phyloP scores from a whole-genome alignment of 2,797 vertebrate genomes.

The Heliangelus exortis region DNA sequence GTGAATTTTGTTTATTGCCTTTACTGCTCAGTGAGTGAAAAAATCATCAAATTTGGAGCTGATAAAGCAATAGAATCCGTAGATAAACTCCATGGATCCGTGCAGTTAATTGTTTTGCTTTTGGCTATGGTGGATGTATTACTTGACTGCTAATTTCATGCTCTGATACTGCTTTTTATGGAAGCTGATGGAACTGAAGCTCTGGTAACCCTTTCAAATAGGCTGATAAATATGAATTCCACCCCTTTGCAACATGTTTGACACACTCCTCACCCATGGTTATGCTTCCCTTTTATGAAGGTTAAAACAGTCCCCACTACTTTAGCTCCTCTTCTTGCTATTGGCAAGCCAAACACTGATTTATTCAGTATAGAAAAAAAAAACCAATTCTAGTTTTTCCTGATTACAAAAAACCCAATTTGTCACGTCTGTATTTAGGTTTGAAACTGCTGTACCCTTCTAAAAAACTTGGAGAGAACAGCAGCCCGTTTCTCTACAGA shows the following conservation, averaged over 20 bases:
- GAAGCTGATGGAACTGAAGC: constrained; percentile 40
- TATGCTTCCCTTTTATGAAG: not conserved
- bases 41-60: not conserved
- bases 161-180: constrained; percentile 50
- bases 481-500: not conserved
- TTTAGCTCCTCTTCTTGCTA: not conserved
- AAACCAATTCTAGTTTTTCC: not conserved
- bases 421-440: not conserved
- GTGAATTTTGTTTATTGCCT: constrained; percentile 44
- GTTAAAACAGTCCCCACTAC: not conserved
- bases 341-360: not conserved
- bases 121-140: constrained; percentile 52
- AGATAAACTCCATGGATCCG: not conserved
- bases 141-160: constrained; percentile 64
- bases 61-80: not conserved
- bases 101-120: constrained; percentile 61
- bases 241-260: not conserved
- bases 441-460: not conserved
- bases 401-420: not conserved
- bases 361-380: not conserved
- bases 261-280: not conserved
- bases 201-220: not conserved
- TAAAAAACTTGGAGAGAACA: not conserved
- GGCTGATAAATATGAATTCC: constrained; percentile 35
- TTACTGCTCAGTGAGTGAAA: constrained; percentile 24